These are phyloP conservation scores for Dreissena rostriformis DNA, from an alignment of 1,140 invertebrate genomes.

Conservation along the genomic window DNA sequence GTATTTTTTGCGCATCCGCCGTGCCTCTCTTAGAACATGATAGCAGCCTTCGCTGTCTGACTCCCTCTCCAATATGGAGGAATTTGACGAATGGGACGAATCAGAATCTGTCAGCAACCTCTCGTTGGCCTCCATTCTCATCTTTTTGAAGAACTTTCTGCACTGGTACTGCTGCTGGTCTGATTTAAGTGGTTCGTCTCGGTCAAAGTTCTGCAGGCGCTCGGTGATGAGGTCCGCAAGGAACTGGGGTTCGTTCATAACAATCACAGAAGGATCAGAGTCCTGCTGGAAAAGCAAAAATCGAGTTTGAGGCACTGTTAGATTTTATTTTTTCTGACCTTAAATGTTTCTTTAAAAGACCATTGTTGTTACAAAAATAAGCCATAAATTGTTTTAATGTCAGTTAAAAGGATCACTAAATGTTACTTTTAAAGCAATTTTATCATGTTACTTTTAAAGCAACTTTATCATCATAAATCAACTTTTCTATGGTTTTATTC, in stretches of 20 bases:
- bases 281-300: slow-evolving; percentile 38
- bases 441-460: too few relatives aligned
- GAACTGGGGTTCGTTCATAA: slow-evolving; percentile 64
- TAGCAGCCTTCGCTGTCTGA: slow-evolving; percentile 51
- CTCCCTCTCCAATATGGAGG: slow-evolving; percentile 15
- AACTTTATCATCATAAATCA: too few relatives aligned
- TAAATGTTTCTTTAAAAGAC: too few relatives aligned
- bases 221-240: slow-evolving; percentile 61
- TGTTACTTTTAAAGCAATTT: too few relatives aligned
- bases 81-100: slow-evolving; percentile 31
- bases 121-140: slow-evolving; percentile 61
- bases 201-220: slow-evolving; percentile 59
- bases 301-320: neutral
- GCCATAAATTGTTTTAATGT: too few relatives aligned
- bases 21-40: slow-evolving; percentile 47
- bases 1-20: slow-evolving; percentile 25
- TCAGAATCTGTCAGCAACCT: slow-evolving; percentile 62
- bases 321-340: too few relatives aligned
- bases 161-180: slow-evolving; percentile 61
- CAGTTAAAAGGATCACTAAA: too few relatives aligned
- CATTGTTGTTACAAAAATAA: too few relatives aligned
- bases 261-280: slow-evolving; percentile 64
- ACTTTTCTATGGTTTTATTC: too few relatives aligned
- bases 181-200: slow-evolving; percentile 55
- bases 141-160: slow-evolving; percentile 62